Base-by-base conservation (phyloP, 2,888 invertebrate species). In the Caenorhabditis drosophilae region DNA sequence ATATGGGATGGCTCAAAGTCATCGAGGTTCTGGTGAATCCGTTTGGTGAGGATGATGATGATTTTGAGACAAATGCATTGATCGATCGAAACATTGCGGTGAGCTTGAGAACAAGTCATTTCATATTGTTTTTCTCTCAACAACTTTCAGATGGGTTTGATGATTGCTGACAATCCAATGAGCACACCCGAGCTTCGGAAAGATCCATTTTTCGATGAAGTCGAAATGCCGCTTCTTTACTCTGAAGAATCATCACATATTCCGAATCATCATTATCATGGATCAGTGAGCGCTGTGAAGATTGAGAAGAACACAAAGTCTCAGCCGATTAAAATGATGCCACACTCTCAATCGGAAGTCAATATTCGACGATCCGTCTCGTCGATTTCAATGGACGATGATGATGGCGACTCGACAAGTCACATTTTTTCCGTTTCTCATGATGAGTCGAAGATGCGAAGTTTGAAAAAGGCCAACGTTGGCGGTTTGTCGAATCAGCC, bases 1-100 rank as follows among this genome's bases (percentile, higher is more conserved):
- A 79, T 51, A 79, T 80, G 67, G 80, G 80, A 25, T 80, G 80
- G 80, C 66, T 79, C 52, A 80, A 80, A 62, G 76, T 76, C 12
- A 72, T 74, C 26, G 76, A 76, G 45, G 74, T 67, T 1, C 59
- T 74, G 59, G 27, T 76, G 53, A 76, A 76, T 42, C 76, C 76
- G 34, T 76, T 76, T 38, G 76, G 76, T 42, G 76, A 76, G 48
- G 76, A 76, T 52, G 76, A 76, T 50, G 76, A 76, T 54, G 76
- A 76, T 40, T 76, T 74, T 26, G 76, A 76, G 50, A 70, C 71
- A 11, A 76, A 76, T 53, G 74, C 74, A 15, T 56, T 76, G 35
- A 76, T 76, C 41, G 76, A 76, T 52, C 46, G 76, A 44, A 76
- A 76, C 52, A 72, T 78, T 34, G 73, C 75, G 46, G 78, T 78